Base-by-base conservation (phyloP, 1,140 invertebrate genomes). In the Paracyclopina nana region DNA sequence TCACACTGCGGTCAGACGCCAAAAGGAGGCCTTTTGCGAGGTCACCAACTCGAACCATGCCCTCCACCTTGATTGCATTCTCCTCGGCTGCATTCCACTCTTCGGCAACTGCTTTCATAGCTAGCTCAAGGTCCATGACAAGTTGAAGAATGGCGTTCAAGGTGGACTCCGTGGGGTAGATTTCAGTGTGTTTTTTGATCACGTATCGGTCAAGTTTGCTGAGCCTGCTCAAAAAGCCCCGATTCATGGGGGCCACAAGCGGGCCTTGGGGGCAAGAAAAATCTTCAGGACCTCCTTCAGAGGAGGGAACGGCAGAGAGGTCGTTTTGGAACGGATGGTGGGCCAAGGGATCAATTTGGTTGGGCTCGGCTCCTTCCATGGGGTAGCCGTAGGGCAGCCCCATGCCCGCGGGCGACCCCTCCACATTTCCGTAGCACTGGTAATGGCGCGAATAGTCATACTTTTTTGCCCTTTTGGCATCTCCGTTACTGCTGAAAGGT, bases 11-110 rank as follows among this genome's bases (percentile, higher is more conserved):
- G 65, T 96, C 88, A 12, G 85, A 86, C 52, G 79, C 77, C 4
- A 97, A 69, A 41, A 97, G 66, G 18, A 97, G 70, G 38, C 88
- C 81, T 66, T 96, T 96, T 50, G 91, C 90, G 34, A 97, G 68
- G 59, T 84, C 77, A 42, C 90, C 91, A 3, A 96, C 88, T 49
- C 91, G 73, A 87, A 96, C 94, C 9, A 96, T 88, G 45, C 91
- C 90, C 6, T 5, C 6, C 16, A 6, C 25, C 20, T 46, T 22
- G 6, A 25, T 27, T 11, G 40, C 40, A 42, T 9, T 18, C 11
- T 8, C 16, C 44, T 20, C 44, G 8, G 44, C 44, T n/a, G n/a
- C n/a, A n/a, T n/a, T n/a, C 9, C 22, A 27, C 44, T 27, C 44
- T n/a, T 46, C 44, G 20, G 20, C 20, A 6, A 5, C 5, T 8